Evolutionary conservation across 1,140 invertebrate species (phyloP), one percentile per base, ranked within the genome.

Genomic region (Zaprionus davidi): DNA sequence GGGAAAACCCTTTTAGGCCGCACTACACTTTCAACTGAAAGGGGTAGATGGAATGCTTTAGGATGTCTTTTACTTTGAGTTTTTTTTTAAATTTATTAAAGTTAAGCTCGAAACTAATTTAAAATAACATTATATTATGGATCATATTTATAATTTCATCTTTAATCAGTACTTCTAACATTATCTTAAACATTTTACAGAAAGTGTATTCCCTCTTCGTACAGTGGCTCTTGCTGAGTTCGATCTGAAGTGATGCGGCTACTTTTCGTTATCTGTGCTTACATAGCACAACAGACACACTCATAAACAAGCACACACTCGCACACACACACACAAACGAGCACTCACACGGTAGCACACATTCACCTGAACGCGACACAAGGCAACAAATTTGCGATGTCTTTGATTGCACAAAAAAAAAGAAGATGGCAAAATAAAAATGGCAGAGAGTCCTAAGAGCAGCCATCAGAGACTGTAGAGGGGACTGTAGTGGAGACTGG

Each of bases 321-420:
- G 22, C 13, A 41, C 3, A 26, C n/a, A 67, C n/a, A 67, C 17
- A 17, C 15, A 38, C 15, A 53, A 17, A n/a, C 12, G 5, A 15
- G 41, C 17, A n/a, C 38, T 17, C 38, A 44, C n/a, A 44, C 5
- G n/a, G 2, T 17, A n/a, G 6, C 41, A 46, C 2, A 17, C 41
- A 20, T 17, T 22, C 51, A 55, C 34, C 53, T 57, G 64, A 44
- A 41, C 36, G 51, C 15, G 11, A 28, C 22, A 57, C 1, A 58
- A 17, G 55, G 38, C 38, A 44, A 58, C 65, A 67, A 67, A 67
- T 67, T 58, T 46, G 65, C 55, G 41, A 67, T 58, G 65, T 67
- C 55, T 67, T 44, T 56, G 53, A 56, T 56, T 56, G 53, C 26
- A 24, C 51, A 56, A 55, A 55, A 28, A 51, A 24, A 51, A 22